Base-by-base conservation (phyloP, 2,888 invertebrate genomes). In the Cheilosia impressa region DNA sequence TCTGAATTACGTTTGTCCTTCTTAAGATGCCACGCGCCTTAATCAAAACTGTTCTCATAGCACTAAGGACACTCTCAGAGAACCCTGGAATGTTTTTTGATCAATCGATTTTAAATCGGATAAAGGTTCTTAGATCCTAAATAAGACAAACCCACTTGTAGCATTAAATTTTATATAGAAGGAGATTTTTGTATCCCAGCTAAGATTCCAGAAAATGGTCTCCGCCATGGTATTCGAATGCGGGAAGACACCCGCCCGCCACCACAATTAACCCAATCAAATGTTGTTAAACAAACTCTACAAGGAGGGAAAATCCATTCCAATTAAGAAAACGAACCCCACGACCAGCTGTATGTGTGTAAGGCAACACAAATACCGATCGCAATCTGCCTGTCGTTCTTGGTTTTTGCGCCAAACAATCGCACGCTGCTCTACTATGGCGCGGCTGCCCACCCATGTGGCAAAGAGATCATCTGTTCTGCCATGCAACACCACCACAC, bases 211-310 rank as follows among this genome's bases (percentile, higher is more conserved):
- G 10, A 72, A 63, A 57, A 57, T 57, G 65, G 43, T 47, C 52
- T 55, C 53, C 9, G 2, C 34, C 34, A 0, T 3, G 34, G 7
- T 45, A 45, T 17, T 9, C 17, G 7, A 0, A 7, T 27, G 27
- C 27, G 27, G 27, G 27, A 83, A 78, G 68, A 78, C 55, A 47
- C 50, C 47, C 19, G 45, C 19, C 43, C 55, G 1, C 45, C 62
- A 62, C 72, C 83, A 63, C 83, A 79, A 68, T 73, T 63, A 73
- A 69, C 68, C 79, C 73, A 73, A 83, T 83, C 79, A 83, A 83
- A 73, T 79, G 83, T 79, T 83, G 79, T 83, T 79, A 79, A 83
- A 83, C 83, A 83, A 78, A 79, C 83, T 62, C 83, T 73, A 22
- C 75, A 84, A 58, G 53, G 66, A 34, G n/a, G 63, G 38, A 65